Percentiles rank a stretch among this genome's conserved stretches.
Conservation (phyloP, 2,888 invertebrate genomes). For the Synergus itoensis region DNA sequence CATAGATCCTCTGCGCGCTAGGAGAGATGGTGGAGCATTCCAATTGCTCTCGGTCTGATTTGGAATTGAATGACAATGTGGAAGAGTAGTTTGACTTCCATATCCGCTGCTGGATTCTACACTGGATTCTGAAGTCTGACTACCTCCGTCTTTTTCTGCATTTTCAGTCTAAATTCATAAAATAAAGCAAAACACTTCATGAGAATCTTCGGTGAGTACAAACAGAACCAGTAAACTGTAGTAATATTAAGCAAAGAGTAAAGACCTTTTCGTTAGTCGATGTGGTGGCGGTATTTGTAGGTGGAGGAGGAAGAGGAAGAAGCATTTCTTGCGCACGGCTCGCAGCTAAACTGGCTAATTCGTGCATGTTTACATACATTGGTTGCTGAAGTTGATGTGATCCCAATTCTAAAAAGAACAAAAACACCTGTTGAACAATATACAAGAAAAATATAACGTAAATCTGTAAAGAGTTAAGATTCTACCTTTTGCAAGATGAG, state of each 20-base stretch:
- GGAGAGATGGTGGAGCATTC: constrained; percentile 66
- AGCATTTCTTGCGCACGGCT: constrained; percentile 84
- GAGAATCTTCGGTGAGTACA: too few species aligned
- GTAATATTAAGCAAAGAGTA: neutral
- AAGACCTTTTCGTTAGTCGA: constrained; percentile 50
- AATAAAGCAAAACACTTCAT: neutral
- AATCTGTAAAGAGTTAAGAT: neutral
- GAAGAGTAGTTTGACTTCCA: constrained; percentile 87
- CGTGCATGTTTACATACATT: constrained; percentile 95
- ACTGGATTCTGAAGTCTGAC: constrained; percentile 83
- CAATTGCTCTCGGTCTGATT: constrained; percentile 68
- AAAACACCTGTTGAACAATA: constrained; percentile 53
- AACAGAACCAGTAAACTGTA: too few species aligned
- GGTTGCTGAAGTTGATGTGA: constrained; percentile 79
- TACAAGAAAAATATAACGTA: neutral
- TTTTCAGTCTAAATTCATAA: constrained; percentile 68
- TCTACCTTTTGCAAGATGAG: constrained; percentile 85
- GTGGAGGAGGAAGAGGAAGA: constrained; percentile 75
- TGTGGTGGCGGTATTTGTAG: constrained; percentile 53
- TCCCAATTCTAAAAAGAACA: constrained; percentile 65
- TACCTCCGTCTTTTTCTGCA: constrained; percentile 73
- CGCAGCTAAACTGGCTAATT: constrained; percentile 90
- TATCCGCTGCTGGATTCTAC: constrained; percentile 88
- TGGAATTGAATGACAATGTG: constrained; percentile 74
- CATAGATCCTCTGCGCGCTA: constrained; percentile 82